Base-by-base conservation (phyloP, 1,140 invertebrate genomes). In the Cotesia glomerata region DNA sequence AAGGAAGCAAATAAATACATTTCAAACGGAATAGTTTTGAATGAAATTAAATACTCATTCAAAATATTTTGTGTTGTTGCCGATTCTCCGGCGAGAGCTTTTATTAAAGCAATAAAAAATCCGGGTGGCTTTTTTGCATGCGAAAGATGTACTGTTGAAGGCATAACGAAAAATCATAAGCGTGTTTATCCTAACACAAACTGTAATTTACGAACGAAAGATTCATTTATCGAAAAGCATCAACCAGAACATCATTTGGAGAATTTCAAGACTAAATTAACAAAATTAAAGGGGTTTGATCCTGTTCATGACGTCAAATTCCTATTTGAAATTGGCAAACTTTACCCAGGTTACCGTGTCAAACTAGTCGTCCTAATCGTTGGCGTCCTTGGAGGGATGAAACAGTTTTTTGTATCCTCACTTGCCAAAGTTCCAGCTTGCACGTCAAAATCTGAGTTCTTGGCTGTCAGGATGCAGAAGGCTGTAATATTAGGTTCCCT, bases 101-200 rank as follows among this genome's bases (percentile, higher is more conserved):
- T 72, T 51, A 9, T 74, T 2, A 74, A 73, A 70, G 69, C 70
- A 54, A 52, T 56, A n/a, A 69, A 77, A 71, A 34, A 51, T 36
- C 76, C 68, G 51, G 59, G 51, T 34, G 72, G 35, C 9, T 77
- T 75, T 72, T 74, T 71, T 63, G 73, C 67, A 0, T 77, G 74
- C 45, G 74, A 74, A 71, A 67, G 76, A 54, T 78, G 75, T 34
- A 69, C 59, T 2, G 66, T 76, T 5, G 32, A 59, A 64, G 73
- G 76, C 14, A 52, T 63, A 26, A 74, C 63, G 35, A 39, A 71
- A 11, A 62, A 69, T 16, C 35, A 64, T 65, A 75, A 62, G 64
- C 45, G 69, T 4, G 49, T 76, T 4, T 74, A 76, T 62, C 66
- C 67, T 2, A 58, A 74, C 35, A 66, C 36, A 16, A 62, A 75